Evolutionary conservation across 2,888 invertebrate species (phyloP).

Genomic region (Keiferia lycopersicella): DNA sequence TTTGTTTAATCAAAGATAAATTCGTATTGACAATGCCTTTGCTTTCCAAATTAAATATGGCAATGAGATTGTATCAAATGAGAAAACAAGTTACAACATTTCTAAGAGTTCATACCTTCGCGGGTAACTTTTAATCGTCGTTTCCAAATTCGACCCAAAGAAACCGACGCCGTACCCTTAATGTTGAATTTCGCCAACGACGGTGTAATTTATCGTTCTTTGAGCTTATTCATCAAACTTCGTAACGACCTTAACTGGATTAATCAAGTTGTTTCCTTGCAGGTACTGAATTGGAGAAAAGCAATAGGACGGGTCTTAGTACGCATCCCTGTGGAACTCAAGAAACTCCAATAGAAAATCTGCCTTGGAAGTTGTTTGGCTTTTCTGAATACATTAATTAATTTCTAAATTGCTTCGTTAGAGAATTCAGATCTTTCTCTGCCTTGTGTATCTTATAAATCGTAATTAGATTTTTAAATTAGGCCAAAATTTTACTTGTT

Average conservation of each 20-base stretch:
- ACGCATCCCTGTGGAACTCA: constrained; percentile 15
- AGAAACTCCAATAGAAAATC: constrained; percentile 19
- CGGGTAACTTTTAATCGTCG: neutral
- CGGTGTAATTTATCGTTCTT: constrained; percentile 40
- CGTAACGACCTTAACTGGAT: constrained; percentile 41
- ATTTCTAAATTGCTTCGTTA: constrained; percentile 30
- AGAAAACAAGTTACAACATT: neutral
- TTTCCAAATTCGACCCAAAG: neutral
- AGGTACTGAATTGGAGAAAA: constrained; percentile 28
- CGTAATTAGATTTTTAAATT: neutral
- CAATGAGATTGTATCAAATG: neutral
- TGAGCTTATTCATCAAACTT: constrained; percentile 44
- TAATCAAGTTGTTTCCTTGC: constrained; percentile 40
- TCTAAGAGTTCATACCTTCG: neutral
- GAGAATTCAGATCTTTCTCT: constrained; percentile 5
- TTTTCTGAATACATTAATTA: constrained; percentile 36
- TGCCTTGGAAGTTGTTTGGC: constrained; percentile 31
- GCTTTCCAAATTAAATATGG: neutral
- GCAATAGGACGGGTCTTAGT: constrained; percentile 9
- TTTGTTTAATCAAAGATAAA: neutral
- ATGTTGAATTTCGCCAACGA: constrained; percentile 27
- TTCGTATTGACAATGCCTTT: neutral
- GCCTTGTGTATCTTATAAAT: neutral
- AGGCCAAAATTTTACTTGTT: no score
- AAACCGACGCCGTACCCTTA: neutral